phyloP scores from a whole-genome alignment of 2,113 vertebrate genomes.

The Micronycteris hirsuta region DNA sequence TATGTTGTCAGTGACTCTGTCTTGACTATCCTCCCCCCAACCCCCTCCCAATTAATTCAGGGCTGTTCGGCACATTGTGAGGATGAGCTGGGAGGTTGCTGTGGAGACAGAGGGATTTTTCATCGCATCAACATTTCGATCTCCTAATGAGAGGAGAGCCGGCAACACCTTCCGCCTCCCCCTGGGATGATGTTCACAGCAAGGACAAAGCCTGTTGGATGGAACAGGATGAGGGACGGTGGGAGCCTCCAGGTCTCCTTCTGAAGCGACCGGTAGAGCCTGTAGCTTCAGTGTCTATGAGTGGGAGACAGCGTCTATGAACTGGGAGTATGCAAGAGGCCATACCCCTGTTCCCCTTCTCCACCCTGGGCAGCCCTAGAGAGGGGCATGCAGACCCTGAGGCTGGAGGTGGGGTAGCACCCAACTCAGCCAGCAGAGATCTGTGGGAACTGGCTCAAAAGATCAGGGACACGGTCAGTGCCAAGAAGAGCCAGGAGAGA shows the following conservation, averaged over 20 bases:
- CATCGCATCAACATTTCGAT: not conserved
- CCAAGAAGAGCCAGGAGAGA: not conserved
- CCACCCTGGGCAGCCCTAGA: not conserved
- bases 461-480: not conserved
- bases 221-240: not conserved
- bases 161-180: not conserved
- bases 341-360: not conserved
- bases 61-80: not conserved
- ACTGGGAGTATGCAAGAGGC: not conserved
- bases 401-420: fast-evolving
- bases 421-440: not conserved
- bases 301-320: not conserved
- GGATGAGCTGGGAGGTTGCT: conserved; percentile 4
- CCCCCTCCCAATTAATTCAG: not conserved
- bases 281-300: not conserved
- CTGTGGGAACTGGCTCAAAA: not conserved
- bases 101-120: not conserved
- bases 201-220: conserved; percentile 17
- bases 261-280: not conserved
- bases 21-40: not conserved
- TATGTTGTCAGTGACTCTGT: not conserved
- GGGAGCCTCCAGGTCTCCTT: not conserved
- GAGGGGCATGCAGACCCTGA: not conserved
- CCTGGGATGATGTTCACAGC: not conserved
- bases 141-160: conserved; percentile 25